Conservation (phyloP, 2,888 invertebrate species). For the Nymphalis polychloros region DNA sequence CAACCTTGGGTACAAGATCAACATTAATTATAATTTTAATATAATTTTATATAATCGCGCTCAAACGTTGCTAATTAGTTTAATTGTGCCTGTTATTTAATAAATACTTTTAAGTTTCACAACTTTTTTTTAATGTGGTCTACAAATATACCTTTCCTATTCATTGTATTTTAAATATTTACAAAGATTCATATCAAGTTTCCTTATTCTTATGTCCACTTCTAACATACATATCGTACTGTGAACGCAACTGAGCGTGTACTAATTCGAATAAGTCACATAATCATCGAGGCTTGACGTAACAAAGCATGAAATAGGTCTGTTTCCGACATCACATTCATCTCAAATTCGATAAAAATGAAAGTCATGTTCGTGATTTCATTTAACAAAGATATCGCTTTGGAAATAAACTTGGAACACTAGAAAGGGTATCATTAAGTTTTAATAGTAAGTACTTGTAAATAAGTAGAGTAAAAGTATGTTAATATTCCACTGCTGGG, state of each 20-base stretch:
- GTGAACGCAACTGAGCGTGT: not conserved
- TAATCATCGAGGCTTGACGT: constrained; percentile 18
- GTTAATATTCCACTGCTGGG: no score
- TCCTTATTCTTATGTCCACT: not conserved
- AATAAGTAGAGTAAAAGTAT: no score
- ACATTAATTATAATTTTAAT: no score
- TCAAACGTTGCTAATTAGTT: no score
- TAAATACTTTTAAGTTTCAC: no score
- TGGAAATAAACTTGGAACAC: not conserved
- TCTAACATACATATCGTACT: not conserved
- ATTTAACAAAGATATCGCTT: constrained; percentile 5
- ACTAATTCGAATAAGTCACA: constrained; percentile 18
- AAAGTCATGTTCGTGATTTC: constrained; percentile 3
- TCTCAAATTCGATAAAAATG: constrained; percentile 25
- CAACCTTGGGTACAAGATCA: no score
- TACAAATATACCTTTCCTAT: not conserved
- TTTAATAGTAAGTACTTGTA: no score
- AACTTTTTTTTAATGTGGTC: no score
- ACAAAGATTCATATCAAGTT: not conserved
- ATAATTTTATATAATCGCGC: no score
- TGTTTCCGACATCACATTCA: constrained; percentile 22
- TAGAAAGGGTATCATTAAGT: no score
- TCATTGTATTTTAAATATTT: not conserved
- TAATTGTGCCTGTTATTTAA: no score
- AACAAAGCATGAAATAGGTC: constrained; percentile 29